Percentiles rank a stretch among this genome's conserved stretches.
Evolutionary conservation across 2,797 vertebrate species (phyloP).

Genomic region (Chloroceryle amazona): DNA sequence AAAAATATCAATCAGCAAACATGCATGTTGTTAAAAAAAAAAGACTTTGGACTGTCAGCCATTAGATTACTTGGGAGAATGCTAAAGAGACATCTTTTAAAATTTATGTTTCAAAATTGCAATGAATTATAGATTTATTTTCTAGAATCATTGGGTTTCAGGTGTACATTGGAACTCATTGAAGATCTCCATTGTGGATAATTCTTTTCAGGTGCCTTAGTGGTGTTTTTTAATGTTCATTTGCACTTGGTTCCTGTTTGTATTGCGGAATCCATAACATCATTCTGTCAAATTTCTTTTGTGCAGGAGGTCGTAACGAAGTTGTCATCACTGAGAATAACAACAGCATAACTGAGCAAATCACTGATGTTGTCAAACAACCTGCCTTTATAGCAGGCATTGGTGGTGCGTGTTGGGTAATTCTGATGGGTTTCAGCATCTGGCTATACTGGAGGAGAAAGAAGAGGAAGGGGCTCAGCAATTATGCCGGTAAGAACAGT

Average conservation of each 20-base stretch:
- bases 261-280: not conserved
- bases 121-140: not conserved
- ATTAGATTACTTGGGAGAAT: not conserved
- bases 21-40: not conserved
- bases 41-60: not conserved
- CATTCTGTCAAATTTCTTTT: not conserved
- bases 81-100: not conserved
- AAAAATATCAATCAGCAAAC: not conserved
- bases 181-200: not conserved
- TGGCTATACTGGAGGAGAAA: constrained; percentile 99
- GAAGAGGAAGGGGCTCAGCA: constrained; percentile 99
- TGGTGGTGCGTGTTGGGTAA: constrained; percentile 98
- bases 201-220: not conserved
- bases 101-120: not conserved
- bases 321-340: constrained; percentile 96
- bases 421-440: constrained; percentile 99
- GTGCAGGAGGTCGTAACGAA: constrained; percentile 92
- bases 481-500: constrained; percentile 94
- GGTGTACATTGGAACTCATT: not conserved
- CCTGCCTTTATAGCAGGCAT: constrained; percentile 99
- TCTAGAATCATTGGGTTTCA: not conserved
- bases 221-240: not conserved
- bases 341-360: constrained; percentile 99
- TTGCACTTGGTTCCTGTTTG: not conserved
- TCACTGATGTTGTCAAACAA: constrained; percentile 99